Evolutionary conservation across 2,888 invertebrate species (phyloP).

Genomic region (Chymomyza procnemis): DNA sequence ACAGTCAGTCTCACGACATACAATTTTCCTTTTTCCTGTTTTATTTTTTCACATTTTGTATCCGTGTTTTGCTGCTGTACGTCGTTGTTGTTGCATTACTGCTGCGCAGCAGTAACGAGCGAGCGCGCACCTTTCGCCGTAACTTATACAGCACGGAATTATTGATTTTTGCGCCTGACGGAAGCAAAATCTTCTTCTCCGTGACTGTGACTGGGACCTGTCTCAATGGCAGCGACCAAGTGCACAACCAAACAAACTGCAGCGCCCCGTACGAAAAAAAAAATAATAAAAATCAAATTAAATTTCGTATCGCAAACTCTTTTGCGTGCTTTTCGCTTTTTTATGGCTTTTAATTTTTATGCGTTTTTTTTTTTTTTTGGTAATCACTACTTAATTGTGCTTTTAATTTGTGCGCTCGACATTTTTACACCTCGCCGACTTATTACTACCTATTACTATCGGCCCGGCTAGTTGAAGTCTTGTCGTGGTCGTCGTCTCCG

Average conservation of each 20-base stretch:
- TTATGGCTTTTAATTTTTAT: background rate
- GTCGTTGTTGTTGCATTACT: background rate
- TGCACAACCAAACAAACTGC: background rate
- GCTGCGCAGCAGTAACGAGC: constrained; percentile 37
- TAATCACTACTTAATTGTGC: background rate
- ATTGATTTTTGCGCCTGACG: constrained; percentile 73
- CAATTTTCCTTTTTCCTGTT: too few relatives aligned
- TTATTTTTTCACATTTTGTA: constrained; percentile 7
- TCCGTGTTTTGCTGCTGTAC: background rate
- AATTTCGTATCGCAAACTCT: background rate
- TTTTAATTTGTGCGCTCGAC: background rate
- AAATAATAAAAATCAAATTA: too few relatives aligned
- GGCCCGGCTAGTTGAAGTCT: constrained; percentile 4
- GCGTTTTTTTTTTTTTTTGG: background rate
- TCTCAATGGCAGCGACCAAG: constrained; percentile 23
- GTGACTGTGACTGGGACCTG: background rate
- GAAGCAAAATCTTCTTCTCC: constrained; percentile 62
- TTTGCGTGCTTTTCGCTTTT: background rate
- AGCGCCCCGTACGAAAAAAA: background rate
- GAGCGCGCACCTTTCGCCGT: constrained; percentile 75
- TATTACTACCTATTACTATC: constrained; percentile 68
- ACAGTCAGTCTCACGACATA: too few relatives aligned
- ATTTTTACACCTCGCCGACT: constrained; percentile 49
- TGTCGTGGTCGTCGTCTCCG: too few relatives aligned
- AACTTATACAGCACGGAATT: constrained; percentile 77